These are phyloP conservation scores for Tupaia chinensis DNA, from an alignment of 2,113 vertebrate genomes.

Conservation along the genomic window DNA sequence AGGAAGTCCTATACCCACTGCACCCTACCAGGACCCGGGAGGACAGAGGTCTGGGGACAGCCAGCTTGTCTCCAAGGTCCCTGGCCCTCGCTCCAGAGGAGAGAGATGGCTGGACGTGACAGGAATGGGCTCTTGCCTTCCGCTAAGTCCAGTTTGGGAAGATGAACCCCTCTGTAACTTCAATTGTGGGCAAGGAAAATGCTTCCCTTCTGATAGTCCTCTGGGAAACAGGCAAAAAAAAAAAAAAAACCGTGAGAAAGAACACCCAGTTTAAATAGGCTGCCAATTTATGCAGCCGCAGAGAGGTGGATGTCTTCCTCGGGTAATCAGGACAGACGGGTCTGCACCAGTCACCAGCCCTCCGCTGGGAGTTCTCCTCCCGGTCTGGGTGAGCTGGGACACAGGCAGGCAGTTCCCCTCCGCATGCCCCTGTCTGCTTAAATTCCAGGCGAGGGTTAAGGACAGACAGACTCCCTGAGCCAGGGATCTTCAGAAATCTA, in stretches of 20 bases:
- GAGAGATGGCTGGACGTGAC: neutral
- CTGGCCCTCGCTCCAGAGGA: accelerated
- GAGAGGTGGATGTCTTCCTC: accelerated
- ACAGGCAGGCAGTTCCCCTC: too few species aligned
- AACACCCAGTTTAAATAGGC: neutral
- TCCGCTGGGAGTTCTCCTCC: neutral
- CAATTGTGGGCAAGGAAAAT: neutral
- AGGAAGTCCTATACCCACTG: neutral
- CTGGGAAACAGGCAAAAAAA: neutral
- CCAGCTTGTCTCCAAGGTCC: neutral
- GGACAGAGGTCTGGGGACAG: neutral
- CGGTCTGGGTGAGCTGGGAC: too few species aligned
- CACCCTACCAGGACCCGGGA: neutral
- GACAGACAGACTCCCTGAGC: too few species aligned
- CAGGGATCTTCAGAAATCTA: too few species aligned
- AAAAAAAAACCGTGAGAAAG: neutral
- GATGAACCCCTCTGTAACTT: neutral
- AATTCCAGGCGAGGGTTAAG: too few species aligned
- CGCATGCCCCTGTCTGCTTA: too few species aligned
- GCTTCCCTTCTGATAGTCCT: accelerated
- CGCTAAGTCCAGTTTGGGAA: slow-evolving; percentile 62
- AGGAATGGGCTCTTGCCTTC: neutral
- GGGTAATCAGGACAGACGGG: neutral
- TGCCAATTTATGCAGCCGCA: slow-evolving; percentile 33
- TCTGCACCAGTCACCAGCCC: too few species aligned